A percentile compares a stretch with the other conserved stretches of the same genome.
These are phyloP conservation scores for Actinia tenebrosa DNA, from an alignment of 64 coral and sea anemone species.

Conservation along the genomic window DNA sequence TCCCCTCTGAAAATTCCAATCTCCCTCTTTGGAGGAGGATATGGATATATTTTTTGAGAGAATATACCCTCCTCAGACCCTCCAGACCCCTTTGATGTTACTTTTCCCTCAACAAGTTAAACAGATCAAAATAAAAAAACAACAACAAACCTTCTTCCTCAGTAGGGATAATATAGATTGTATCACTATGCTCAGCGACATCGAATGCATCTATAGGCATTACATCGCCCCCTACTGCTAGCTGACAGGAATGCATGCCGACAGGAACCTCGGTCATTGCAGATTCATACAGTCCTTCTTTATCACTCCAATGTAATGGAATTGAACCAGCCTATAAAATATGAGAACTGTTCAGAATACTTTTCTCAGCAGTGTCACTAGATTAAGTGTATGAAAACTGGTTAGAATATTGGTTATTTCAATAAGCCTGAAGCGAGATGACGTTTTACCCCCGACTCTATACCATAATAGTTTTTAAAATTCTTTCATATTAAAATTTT, in stretches of 20 bases:
- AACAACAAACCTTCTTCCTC: conserved; percentile 37
- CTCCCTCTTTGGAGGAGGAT: too few species aligned
- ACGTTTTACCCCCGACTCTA: too few species aligned
- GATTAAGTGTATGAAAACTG: too few species aligned
- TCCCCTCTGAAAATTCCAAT: neutral
- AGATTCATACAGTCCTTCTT: conserved; percentile 65
- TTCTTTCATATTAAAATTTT: too few species aligned
- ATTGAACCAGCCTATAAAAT: conserved; percentile 47
- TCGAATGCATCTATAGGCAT: conserved; percentile 50
- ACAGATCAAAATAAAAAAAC: neutral
- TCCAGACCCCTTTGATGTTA: too few species aligned
- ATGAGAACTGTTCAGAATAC: neutral
- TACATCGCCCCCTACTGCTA: conserved; percentile 71
- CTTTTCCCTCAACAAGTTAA: too few species aligned
- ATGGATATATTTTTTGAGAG: too few species aligned
- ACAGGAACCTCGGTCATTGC: conserved; percentile 48
- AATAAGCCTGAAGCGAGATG: too few species aligned
- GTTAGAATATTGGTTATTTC: too few species aligned
- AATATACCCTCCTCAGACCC: too few species aligned
- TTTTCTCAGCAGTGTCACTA: too few species aligned
- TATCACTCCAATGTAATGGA: conserved; percentile 41
- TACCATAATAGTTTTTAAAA: too few species aligned
- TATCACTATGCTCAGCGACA: conserved; percentile 54
- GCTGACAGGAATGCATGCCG: conserved; percentile 53
- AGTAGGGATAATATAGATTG: conserved; percentile 57